A percentile compares a stretch with the other conserved stretches of the same genome.
These are phyloP conservation scores for Tenualosa thibaudeaui DNA, from an alignment of 2,797 vertebrate genomes.

Conservation along the genomic window DNA sequence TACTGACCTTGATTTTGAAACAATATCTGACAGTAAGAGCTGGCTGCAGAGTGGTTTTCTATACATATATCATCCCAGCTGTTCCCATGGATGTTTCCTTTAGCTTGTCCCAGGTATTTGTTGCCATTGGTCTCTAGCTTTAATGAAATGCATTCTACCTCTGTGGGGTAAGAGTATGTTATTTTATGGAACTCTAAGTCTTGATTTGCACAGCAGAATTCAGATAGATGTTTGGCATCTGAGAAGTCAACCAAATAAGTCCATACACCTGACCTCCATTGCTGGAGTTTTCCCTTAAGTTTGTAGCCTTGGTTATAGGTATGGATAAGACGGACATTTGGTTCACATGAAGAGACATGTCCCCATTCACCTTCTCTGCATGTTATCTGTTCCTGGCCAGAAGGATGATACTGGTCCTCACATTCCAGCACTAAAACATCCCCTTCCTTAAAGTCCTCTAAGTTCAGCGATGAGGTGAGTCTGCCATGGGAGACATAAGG, in stretches of 20 bases:
- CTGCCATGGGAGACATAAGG: background rate
- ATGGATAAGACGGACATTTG: background rate
- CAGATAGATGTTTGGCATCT: background rate
- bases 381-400: background rate
- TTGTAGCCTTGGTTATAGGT: background rate
- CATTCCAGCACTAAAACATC: conserved; percentile 20
- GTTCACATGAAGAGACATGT: background rate
- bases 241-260: background rate
- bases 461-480: background rate
- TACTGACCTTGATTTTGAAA: conserved; percentile 29
- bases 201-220: conserved; percentile 5
- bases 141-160: background rate
- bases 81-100: background rate
- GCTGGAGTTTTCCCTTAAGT: conserved; percentile 16
- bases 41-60: conserved; percentile 15
- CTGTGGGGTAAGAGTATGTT: background rate
- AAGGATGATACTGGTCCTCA: conserved; percentile 23
- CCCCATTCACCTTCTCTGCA: conserved; percentile 25
- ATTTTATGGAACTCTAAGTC: background rate
- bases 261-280: conserved; percentile 28
- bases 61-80: conserved; percentile 34
- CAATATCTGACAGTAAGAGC: conserved; percentile 10
- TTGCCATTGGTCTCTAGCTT: conserved; percentile 11
- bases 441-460: conserved; percentile 23
- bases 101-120: conserved; percentile 8